Conservation (phyloP, 2,888 invertebrate species). For the Acrobasis repandana region DNA sequence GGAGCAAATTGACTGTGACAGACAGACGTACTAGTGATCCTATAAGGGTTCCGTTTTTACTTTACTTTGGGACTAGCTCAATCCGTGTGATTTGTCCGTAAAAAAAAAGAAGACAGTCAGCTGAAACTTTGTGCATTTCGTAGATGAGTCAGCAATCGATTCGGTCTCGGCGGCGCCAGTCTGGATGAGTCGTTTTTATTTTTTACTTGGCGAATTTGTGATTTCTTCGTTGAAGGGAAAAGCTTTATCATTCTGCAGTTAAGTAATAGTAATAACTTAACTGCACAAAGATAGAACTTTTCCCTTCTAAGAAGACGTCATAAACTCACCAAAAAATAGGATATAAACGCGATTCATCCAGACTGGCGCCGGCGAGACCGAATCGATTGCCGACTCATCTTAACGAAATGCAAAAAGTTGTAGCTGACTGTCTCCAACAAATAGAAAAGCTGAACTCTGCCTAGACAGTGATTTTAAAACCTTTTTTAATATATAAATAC, state of each 20-base stretch:
- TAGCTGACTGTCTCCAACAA: too few species aligned
- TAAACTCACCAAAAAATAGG: neutral
- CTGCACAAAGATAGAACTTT: neutral
- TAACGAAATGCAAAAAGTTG: too few species aligned
- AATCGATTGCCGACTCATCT: conserved; percentile 13
- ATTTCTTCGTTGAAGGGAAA: neutral
- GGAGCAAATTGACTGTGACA: too few species aligned
- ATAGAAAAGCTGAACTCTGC: too few species aligned
- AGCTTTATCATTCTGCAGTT: neutral
- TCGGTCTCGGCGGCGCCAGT: conserved; percentile 4
- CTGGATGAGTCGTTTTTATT: neutral
- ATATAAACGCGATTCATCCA: neutral
- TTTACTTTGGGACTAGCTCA: too few species aligned
- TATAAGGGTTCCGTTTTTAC: too few species aligned
- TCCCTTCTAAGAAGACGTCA: neutral
- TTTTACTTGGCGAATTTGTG: neutral
- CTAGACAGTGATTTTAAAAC: too few species aligned
- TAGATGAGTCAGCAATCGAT: conserved; percentile 9
- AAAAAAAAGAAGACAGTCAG: too few species aligned
- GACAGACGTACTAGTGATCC: too few species aligned
- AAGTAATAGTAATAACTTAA: neutral
- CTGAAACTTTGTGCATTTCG: neutral
- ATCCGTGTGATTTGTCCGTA: too few species aligned
- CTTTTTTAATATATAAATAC: too few species aligned
- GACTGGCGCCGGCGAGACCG: conserved; percentile 12